phyloP scores from a whole-genome alignment of 2,888 invertebrate species.

The Philereme transversata region DNA sequence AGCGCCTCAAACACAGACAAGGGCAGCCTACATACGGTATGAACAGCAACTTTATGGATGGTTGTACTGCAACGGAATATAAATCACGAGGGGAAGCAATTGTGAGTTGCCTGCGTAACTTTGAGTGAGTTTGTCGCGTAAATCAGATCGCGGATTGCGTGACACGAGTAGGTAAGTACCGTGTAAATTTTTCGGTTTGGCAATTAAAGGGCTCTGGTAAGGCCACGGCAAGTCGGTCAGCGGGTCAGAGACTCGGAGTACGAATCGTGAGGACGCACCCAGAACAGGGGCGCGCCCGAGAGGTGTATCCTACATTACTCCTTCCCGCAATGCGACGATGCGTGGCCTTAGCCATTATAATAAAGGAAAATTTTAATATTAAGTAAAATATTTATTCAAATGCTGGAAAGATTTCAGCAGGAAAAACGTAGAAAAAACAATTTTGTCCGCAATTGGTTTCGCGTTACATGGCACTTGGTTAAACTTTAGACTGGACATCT shows the following conservation, averaged over 20 bases:
- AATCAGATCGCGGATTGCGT: conserved; percentile 47
- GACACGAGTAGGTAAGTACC: conserved; percentile 39
- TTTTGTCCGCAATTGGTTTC: no score
- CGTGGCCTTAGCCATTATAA: conserved; percentile 38
- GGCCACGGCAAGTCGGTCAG: conserved; percentile 74
- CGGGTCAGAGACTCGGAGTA: conserved; percentile 72
- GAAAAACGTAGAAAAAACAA: neutral
- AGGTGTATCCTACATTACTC: conserved; percentile 65
- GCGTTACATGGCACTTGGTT: no score
- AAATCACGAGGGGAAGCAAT: conserved; percentile 22
- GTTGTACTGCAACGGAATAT: conserved; percentile 16
- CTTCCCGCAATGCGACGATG: conserved; percentile 79
- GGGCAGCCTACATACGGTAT: conserved; percentile 24
- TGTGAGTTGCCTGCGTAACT: conserved; percentile 17
- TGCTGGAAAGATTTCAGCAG: neutral
- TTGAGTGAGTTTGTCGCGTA: no score
- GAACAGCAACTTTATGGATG: conserved; percentile 18
- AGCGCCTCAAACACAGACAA: conserved; percentile 30
- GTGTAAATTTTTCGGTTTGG: conserved; percentile 62
- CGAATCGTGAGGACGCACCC: conserved; percentile 76
- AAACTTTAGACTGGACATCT: no score
- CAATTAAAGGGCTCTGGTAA: conserved; percentile 63
- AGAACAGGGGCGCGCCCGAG: conserved; percentile 66
- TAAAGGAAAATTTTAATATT: conserved; percentile 1
- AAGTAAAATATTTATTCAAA: neutral